Evolutionary conservation across 2,113 vertebrate genomes (phyloP).

Genomic region (Zosterops borbonicus): DNA sequence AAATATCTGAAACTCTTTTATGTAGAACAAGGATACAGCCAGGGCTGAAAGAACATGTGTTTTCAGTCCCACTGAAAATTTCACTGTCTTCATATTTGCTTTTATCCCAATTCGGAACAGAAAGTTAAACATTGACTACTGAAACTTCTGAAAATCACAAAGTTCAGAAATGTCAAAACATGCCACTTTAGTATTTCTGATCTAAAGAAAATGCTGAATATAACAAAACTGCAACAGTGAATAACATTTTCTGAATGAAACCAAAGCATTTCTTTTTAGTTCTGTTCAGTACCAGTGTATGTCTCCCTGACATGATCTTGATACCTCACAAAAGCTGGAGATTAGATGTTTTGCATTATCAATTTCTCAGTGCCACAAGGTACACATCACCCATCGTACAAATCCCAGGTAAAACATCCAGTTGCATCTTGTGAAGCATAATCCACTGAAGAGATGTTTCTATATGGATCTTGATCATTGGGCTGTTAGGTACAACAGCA

Average conservation of each 20-base stretch:
- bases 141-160: conserved; percentile 52
- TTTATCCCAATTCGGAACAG: conserved; percentile 49
- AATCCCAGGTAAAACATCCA: not conserved
- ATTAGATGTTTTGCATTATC: not conserved
- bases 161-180: conserved; percentile 61
- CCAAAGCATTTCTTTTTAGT: not conserved
- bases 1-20: conserved; percentile 51
- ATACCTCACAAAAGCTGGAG: not conserved
- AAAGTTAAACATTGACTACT: conserved; percentile 36
- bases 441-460: not conserved
- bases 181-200: conserved; percentile 27
- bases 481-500: not conserved
- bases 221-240: conserved; percentile 20
- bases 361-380: not conserved
- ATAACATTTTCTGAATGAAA: conserved; percentile 29
- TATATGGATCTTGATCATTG: not conserved
- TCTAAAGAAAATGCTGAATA: conserved; percentile 41
- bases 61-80: conserved; percentile 61
- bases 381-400: accelerated
- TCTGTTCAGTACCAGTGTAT: not conserved
- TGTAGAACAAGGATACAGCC: not conserved
- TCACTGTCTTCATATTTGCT: conserved; percentile 48
- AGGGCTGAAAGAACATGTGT: conserved; percentile 47
- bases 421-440: not conserved
- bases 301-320: not conserved